A percentile compares a stretch with the other conserved stretches of the same genome.
phyloP scores from a whole-genome alignment of 2,888 invertebrate species.

The Belgica antarctica region DNA sequence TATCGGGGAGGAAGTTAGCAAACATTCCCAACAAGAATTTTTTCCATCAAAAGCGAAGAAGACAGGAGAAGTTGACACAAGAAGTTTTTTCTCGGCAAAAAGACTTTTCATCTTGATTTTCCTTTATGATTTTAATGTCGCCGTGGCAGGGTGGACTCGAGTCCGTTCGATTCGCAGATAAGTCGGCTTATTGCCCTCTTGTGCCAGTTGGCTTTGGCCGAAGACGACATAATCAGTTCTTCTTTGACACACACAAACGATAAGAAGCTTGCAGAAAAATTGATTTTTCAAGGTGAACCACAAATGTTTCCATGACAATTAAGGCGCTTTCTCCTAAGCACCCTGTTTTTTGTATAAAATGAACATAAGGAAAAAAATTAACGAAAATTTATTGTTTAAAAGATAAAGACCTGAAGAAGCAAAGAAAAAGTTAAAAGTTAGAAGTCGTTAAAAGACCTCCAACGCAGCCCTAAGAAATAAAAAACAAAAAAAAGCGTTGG shows the following conservation, averaged over 20 bases:
- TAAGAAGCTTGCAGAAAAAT: no score
- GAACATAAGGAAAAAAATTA: constrained; percentile 12
- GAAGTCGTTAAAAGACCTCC: constrained; percentile 19
- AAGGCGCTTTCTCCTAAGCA: no score
- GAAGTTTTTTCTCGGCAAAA: background rate
- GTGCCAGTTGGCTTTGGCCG: no score
- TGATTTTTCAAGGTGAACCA: no score
- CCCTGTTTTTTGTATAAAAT: constrained; percentile 28
- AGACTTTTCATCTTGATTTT: constrained; percentile 29
- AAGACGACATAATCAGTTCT: no score
- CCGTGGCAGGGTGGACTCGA: constrained; percentile 11
- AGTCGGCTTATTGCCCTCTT: no score
- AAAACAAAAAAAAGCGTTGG: background rate
- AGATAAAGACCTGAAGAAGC: constrained; percentile 11
- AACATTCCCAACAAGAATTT: constrained; percentile 9
- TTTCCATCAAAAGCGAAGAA: background rate
- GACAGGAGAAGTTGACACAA: background rate
- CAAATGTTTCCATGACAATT: no score
- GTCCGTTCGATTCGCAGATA: no score
- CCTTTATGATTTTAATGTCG: constrained; percentile 11
- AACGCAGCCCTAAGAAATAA: background rate
- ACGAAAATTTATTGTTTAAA: constrained; percentile 31
- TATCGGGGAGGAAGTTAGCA: background rate
- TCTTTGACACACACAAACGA: no score
- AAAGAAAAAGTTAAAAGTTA: constrained; percentile 19